Conservation (phyloP, 2,113 vertebrate species). For the Ptilorrhoa leucosticta region DNA sequence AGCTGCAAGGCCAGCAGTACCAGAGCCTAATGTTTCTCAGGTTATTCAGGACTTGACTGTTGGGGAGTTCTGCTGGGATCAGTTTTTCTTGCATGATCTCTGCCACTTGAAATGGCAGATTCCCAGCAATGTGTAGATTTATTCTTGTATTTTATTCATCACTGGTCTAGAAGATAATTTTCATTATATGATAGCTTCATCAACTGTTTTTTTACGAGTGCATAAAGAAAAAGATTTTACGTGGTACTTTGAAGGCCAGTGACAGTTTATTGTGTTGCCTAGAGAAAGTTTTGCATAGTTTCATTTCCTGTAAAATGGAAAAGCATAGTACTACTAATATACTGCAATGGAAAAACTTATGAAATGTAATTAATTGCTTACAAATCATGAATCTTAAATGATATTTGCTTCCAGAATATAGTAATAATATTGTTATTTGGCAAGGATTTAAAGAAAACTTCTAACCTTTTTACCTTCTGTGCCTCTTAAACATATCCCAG, state of each 20-base stretch:
- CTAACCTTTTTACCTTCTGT: background rate
- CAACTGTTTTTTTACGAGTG: background rate
- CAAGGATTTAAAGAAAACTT: background rate
- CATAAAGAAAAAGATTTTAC: background rate
- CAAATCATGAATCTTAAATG: background rate
- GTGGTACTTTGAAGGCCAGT: background rate
- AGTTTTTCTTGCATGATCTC: background rate
- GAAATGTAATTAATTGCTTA: background rate
- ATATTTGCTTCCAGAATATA: background rate
- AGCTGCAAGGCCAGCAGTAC: background rate
- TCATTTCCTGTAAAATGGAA: background rate
- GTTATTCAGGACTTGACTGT: background rate
- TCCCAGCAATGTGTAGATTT: background rate
- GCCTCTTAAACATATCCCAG: background rate
- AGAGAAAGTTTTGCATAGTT: background rate
- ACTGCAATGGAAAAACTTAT: background rate
- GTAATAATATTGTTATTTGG: background rate
- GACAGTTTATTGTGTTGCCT: background rate
- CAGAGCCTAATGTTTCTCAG: background rate
- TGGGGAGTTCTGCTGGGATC: background rate
- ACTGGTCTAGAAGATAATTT: background rate
- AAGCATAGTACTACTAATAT: background rate
- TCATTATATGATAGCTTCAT: background rate
- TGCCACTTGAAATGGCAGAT: background rate
- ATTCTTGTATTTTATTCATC: background rate